Conservation (phyloP, 2,888 invertebrate species). For the Aethes cnicana region DNA sequence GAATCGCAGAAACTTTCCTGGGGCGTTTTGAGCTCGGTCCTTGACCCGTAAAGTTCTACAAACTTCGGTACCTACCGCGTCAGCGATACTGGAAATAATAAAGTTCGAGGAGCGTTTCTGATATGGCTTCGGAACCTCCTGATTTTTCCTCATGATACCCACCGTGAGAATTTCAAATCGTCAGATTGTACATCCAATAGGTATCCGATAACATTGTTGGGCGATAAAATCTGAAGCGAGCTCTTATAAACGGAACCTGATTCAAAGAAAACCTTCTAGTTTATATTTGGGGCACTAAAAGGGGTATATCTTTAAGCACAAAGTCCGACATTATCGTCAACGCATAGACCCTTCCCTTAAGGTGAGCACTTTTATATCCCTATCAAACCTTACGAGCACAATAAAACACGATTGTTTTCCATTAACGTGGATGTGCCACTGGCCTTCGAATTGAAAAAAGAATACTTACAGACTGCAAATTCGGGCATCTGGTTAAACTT, state of each 20-base stretch:
- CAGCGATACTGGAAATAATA: constrained; percentile 50
- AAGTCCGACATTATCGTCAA: constrained; percentile 72
- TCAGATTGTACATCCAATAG: background rate
- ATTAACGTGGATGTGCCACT: constrained; percentile 65
- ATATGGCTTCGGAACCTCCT: constrained; percentile 14
- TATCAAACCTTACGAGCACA: constrained; percentile 77
- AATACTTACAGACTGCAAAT: constrained; percentile 25
- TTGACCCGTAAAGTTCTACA: constrained; percentile 65
- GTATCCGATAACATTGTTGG: constrained; percentile 2
- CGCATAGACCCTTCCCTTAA: constrained; percentile 69
- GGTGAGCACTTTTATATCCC: constrained; percentile 78
- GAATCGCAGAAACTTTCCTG: constrained; percentile 46
- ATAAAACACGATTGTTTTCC: constrained; percentile 81
- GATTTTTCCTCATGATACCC: background rate
- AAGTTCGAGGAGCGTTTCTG: constrained; percentile 55
- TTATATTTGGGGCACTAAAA: constrained; percentile 69
- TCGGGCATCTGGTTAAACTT: constrained; percentile 5
- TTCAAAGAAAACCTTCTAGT: constrained; percentile 53
- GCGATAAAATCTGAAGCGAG: constrained; percentile 1
- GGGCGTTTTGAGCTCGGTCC: constrained; percentile 57
- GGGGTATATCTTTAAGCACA: constrained; percentile 65
- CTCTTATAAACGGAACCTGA: constrained; percentile 16
- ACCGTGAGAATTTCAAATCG: background rate
- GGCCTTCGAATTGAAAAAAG: constrained; percentile 28
- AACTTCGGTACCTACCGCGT: constrained; percentile 46